Base-by-base conservation (phyloP, 2,113 vertebrate species). In the Microtus richardsoni region DNA sequence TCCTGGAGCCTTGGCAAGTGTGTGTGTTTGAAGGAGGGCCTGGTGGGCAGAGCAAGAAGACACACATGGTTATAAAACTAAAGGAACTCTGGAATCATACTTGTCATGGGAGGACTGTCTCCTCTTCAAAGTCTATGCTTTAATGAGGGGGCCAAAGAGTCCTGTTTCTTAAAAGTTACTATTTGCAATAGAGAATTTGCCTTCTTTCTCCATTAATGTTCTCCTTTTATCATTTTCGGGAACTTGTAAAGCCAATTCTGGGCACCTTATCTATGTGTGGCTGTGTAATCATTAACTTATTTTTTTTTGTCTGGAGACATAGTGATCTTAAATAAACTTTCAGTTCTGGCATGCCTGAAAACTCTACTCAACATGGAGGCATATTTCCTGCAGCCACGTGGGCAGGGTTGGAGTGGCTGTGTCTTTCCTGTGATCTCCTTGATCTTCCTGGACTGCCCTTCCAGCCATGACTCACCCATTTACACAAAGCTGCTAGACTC, bases 211-310 rank as follows among this genome's bases (percentile, higher is more conserved):
- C 19, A 58, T 16, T 3, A 14, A 44, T 75, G 49, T 70, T 83
- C 62, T 83, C 22, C 19, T 1, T 41, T 80, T 87, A 89, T 47
- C 60, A n/a, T 24, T 94, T 64, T 83, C 49, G 54, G 44, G n/a
- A 60, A 13, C 49, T 28, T 58, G 58, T 78, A 85, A 79, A 86
- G 83, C 78, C 28, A n/a, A 80, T 44, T 77, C n/a, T 28, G 28
- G 28, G 52, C 13, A 10, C 33, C 70, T 93, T 86, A 60, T 87
- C 74, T 97, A 33, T 33, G 47, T 66, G 58, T 36, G 83, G 80
- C 21, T 90, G 75, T 96, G 89, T 87, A 79, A 94, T 93, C 49
- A 91, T 91, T 93, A 89, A 89, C 47, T 83, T 82, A 33, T n/a
- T 19, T 19, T 28, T 54, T 58, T 21, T 58, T 58, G 17, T 39